A percentile compares a stretch with the other conserved stretches of the same genome.
Evolutionary conservation across 2,113 vertebrate species (phyloP).

Genomic region (Anhinga rufa): DNA sequence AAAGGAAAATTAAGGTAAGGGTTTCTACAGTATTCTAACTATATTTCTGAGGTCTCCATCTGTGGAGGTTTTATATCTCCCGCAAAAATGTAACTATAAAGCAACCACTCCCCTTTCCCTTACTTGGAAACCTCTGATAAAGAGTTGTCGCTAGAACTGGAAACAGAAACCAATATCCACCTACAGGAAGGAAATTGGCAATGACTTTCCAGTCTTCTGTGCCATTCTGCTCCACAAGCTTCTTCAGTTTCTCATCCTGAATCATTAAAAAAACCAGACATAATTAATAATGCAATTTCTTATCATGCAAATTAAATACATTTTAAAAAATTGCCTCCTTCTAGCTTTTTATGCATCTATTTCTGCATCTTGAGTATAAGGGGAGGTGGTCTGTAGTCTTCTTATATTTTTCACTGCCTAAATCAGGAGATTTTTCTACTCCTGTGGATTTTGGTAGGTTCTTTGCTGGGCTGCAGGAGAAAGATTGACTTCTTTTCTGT

Average conservation of each 20-base stretch:
- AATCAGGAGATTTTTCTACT: neutral
- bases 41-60: neutral
- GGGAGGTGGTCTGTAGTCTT: neutral
- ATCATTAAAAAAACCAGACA: neutral
- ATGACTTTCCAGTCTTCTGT: slow-evolving; percentile 99
- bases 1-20: slow-evolving; percentile 7
- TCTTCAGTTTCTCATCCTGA: slow-evolving; percentile 98
- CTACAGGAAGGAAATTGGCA: slow-evolving; percentile 92
- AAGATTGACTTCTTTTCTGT: neutral
- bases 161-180: slow-evolving; percentile 68
- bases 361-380: neutral
- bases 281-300: neutral
- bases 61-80: neutral
- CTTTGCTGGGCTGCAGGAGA: neutral
- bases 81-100: slow-evolving; percentile 20
- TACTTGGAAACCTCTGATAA: slow-evolving; percentile 35
- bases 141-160: neutral
- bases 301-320: neutral
- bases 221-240: slow-evolving; percentile 93
- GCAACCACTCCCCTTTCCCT: neutral
- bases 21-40: neutral
- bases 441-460: neutral
- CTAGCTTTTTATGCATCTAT: neutral
- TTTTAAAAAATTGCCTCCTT: neutral
- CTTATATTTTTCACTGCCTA: neutral